A percentile compares a stretch with the other conserved stretches of the same genome.
Conservation (phyloP, 2,113 vertebrate species). For the Myodes glareolus region DNA sequence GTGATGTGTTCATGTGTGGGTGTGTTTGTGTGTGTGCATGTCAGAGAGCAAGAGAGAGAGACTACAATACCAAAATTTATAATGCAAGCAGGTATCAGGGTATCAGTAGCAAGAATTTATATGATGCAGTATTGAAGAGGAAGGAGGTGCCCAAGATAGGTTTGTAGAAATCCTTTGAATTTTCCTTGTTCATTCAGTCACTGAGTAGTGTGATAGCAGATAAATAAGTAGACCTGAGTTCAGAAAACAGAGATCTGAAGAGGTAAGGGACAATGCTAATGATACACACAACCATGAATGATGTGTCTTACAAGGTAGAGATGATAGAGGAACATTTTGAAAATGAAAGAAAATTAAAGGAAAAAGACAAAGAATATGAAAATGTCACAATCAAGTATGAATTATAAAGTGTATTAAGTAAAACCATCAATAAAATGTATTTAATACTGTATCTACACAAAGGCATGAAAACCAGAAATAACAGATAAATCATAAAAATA, state of each 20-base stretch:
- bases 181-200: not conserved
- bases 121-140: not conserved
- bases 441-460: not conserved
- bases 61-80: no score
- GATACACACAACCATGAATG: no score
- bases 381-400: not conserved
- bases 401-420: not conserved
- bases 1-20: no score
- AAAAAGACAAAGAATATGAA: not conserved
- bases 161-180: not conserved
- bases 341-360: not conserved
- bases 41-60: not conserved
- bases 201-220: not conserved
- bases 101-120: not conserved
- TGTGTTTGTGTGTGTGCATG: no score
- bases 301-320: not conserved
- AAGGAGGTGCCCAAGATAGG: not conserved
- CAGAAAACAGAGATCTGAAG: not conserved
- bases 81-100: no score
- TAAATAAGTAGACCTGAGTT: not conserved
- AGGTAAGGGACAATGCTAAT: not conserved
- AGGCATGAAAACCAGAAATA: not conserved
- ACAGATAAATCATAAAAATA: not conserved
- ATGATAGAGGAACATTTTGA: not conserved
- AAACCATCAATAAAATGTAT: not conserved